phyloP scores from a whole-genome alignment of 2,888 invertebrate genomes.

The Meteorus colon region DNA sequence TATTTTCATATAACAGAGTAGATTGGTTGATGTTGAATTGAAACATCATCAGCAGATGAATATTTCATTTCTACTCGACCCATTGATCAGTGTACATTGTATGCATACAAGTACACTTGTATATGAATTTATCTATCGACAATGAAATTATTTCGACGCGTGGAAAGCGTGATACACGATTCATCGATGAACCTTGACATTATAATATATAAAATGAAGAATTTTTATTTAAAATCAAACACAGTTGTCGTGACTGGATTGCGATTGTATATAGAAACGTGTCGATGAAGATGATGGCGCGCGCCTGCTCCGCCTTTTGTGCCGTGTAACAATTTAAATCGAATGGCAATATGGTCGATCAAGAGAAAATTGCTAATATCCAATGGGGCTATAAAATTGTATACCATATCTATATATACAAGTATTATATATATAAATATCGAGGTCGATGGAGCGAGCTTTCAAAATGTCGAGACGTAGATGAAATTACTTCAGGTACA shows the following conservation, averaged over 20 bases:
- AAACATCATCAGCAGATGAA: not conserved
- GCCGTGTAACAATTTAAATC: conserved; percentile 22
- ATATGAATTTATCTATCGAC: not conserved
- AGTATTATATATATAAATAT: not conserved
- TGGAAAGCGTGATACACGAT: conserved; percentile 42
- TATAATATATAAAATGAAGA: conserved; percentile 15
- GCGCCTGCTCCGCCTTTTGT: conserved; percentile 6
- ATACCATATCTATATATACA: not conserved
- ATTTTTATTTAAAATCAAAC: conserved; percentile 5
- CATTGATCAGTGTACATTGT: not conserved
- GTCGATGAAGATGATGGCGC: not conserved
- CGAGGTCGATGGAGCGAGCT: conserved; percentile 17
- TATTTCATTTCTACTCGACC: not conserved
- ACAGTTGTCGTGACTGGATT: conserved; percentile 35
- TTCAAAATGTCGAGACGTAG: not conserved
- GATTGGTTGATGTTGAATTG: not conserved
- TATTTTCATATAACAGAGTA: no score
- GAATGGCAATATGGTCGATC: conserved; percentile 25
- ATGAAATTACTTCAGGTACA: not conserved
- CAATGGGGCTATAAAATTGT: conserved; percentile 2
- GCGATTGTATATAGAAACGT: conserved; percentile 3
- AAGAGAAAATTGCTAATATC: conserved; percentile 23
- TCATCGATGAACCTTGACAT: conserved; percentile 41
- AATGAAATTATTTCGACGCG: conserved; percentile 23
- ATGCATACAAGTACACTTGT: not conserved